Evolutionary conservation across 23 tunicate genomes (phyloP).

Genomic region (Clavelina lepadiformis): DNA sequence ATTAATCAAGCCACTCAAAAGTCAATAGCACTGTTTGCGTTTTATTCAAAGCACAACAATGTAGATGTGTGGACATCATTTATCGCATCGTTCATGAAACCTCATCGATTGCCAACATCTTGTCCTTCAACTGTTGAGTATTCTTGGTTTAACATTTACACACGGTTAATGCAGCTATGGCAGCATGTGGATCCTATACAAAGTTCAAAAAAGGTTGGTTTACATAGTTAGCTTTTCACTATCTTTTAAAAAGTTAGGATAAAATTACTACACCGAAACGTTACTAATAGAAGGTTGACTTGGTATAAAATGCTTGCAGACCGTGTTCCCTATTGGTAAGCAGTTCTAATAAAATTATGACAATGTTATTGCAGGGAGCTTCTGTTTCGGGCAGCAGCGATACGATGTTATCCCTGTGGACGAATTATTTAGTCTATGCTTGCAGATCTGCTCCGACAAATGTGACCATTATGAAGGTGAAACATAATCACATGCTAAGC

Average conservation of each 20-base stretch:
- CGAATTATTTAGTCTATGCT: constrained; percentile 66
- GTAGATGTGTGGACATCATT: constrained; percentile 64
- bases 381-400: constrained; percentile 48
- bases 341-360: too few relatives aligned
- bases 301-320: too few relatives aligned
- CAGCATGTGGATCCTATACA: constrained; percentile 50
- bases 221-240: not conserved
- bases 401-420: constrained; percentile 47
- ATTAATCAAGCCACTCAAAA: too few relatives aligned
- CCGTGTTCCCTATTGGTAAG: too few relatives aligned
- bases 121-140: constrained; percentile 48
- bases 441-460: constrained; percentile 68
- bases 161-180: constrained; percentile 55
- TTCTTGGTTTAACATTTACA: constrained; percentile 70
- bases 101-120: constrained; percentile 29
- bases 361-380: constrained; percentile 15
- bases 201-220: constrained; percentile 60
- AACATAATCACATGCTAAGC: not conserved
- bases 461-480: constrained; percentile 35
- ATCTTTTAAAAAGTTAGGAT: not conserved
- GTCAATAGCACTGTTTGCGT: not conserved
- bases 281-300: too few relatives aligned
- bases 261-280: too few relatives aligned
- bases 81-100: constrained; percentile 51
- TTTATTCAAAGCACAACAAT: constrained; percentile 8